Evolutionary conservation across 2,888 invertebrate species (phyloP).

Genomic region (Onchidella celtica): DNA sequence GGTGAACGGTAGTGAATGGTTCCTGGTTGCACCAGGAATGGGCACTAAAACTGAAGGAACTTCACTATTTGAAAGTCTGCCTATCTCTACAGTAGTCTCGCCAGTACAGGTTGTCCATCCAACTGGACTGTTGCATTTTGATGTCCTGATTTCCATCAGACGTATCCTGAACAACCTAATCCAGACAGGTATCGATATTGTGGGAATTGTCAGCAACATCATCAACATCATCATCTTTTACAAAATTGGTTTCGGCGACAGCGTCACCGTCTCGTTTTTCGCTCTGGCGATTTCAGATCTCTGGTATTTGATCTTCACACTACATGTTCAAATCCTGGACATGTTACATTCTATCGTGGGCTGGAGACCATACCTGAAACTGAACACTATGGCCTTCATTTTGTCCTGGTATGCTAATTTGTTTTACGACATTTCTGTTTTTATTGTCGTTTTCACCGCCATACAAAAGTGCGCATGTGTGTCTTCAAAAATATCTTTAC

Average conservation of each 20-base stretch:
- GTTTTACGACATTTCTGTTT: neutral
- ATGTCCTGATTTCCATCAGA: neutral
- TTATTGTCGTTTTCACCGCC: constrained; percentile 19
- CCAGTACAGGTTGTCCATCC: too few species aligned
- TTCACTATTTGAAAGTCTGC: too few species aligned
- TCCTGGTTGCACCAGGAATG: too few species aligned
- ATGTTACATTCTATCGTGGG: neutral
- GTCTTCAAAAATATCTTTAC: constrained; percentile 3
- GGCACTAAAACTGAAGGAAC: too few species aligned
- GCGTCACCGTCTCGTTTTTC: neutral
- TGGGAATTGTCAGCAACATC: constrained; percentile 4
- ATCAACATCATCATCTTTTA: constrained; percentile 18
- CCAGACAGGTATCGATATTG: neutral
- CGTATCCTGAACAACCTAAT: neutral
- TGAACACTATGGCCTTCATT: constrained; percentile 13
- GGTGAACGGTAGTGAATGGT: too few species aligned
- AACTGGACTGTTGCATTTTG: too few species aligned
- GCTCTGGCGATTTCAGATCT: neutral
- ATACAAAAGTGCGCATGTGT: constrained; percentile 16
- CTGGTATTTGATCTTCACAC: constrained; percentile 8
- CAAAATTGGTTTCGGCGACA: constrained; percentile 5
- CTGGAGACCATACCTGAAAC: neutral
- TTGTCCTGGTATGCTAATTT: neutral
- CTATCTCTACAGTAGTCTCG: too few species aligned
- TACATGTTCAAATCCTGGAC: neutral